Evolutionary conservation across 2,797 vertebrate species (phyloP).

Genomic region (Lophotriccus pileatus): DNA sequence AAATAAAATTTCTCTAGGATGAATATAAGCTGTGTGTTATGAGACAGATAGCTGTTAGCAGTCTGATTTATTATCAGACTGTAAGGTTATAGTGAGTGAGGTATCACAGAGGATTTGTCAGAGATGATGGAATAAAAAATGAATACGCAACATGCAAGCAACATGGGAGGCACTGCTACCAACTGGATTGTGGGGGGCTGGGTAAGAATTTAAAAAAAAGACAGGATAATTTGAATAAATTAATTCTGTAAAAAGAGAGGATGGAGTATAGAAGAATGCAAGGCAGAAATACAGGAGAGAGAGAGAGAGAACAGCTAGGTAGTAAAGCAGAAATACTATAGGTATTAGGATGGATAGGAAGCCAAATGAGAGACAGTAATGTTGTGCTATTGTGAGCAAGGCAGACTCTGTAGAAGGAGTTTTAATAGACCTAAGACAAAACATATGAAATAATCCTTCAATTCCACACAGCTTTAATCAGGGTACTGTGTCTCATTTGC

Average conservation of each 20-base stretch:
- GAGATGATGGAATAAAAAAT: not conserved
- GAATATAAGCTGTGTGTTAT: not conserved
- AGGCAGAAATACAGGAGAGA: not conserved
- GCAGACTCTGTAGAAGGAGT: not conserved
- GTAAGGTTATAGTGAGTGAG: not conserved
- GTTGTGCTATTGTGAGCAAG: not conserved
- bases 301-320: not conserved
- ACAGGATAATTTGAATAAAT: not conserved
- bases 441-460: not conserved
- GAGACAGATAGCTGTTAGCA: not conserved
- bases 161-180: not conserved
- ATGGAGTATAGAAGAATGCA: not conserved
- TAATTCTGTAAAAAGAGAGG: not conserved
- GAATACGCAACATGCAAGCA: not conserved
- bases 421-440: not conserved
- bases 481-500: not conserved
- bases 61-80: not conserved
- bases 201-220: not conserved
- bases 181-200: rapidly evolving
- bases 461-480: not conserved
- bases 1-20: not conserved
- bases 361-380: not conserved
- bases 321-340: not conserved
- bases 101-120: not conserved
- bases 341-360: not conserved